Base-by-base conservation (phyloP, 2,113 vertebrate genomes). In the Bubalus kerabau region DNA sequence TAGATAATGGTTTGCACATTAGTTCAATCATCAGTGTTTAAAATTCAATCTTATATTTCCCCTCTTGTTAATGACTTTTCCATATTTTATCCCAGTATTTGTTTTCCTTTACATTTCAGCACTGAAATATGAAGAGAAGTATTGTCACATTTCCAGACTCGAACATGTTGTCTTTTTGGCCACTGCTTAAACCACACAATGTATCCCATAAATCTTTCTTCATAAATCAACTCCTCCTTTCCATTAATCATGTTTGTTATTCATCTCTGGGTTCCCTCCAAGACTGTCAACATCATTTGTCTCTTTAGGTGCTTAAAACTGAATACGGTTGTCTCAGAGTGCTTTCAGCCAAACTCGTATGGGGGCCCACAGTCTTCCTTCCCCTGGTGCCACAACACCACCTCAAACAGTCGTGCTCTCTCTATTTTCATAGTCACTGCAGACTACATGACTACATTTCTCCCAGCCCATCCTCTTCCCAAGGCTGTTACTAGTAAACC, bases 171-270 rank as follows among this genome's bases (percentile, higher is more conserved):
- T 19, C 82, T 82, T 95, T 87, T 57, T 62, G 84, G 88, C 60
- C 60, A 59, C 76, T 2, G 0, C 52, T 93, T 91, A 95, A 95
- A 67, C 50, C 36, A 57, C 64, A 54, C 6, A 19, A 87, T 54
- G 48, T 21, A 80, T 26, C 89, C 43, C 60, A 90, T 74, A 94
- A 96, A 91, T 95, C 88, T 91, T 95, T 54, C 74, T 57, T 96
- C 82, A 93, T 97, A 97, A 97, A 64, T 93, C 82, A 93, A 56
- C 59, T n/a, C 60, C 76, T 95, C 36, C 13, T n/a, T 96, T 80
- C 62, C 96, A 94, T 89, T 97, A 92, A 95, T 96, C 88, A 97
- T 94, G 59, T 90, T 59, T 6, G 6, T 71, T 87, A 57, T 94
- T 95, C 94, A 85, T 40, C 87, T 94, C 92, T 91, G 94, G 81